Evolutionary conservation across 2,797 vertebrate species (phyloP), one percentile per base, ranked within the genome.

Genomic region (Sebastes wilsoni): DNA sequence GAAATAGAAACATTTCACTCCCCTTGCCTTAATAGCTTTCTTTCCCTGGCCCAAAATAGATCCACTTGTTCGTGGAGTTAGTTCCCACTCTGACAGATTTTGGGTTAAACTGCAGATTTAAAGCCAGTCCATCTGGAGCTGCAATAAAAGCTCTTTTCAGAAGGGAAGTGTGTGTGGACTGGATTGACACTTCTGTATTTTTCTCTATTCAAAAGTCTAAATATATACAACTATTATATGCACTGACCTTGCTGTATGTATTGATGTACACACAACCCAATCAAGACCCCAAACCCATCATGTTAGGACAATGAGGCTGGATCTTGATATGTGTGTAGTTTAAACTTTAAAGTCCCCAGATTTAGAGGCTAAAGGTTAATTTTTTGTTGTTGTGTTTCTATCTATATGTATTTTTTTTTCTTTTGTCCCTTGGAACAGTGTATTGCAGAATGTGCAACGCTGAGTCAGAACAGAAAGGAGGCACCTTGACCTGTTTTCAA

Each of bases 31-130:
- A 90, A 88, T 92, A 78, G 77, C 83, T 89, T 88, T 87, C 56
- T 84, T 83, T 80, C 58, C 55, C 54, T 52, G 11, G 66, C 75
- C 30, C 54, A 85, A 86, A 92, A 91, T 82, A 88, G 81, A 85
- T 82, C 66, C 66, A 66, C 82, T 87, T 83, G 85, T 90, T 87
- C 77, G 62, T 77, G 36, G 75, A 88, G 84, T 91, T 88, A 83
- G 68, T 84, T 77, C 70, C 80, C 73, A 71, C 75, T 87, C 71
- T 91, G 90, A 90, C 88, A 91, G 89, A 78, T 83, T 94, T 89
- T 75, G 88, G 87, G 87, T 94, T 92, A 87, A 93, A 93, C 87
- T 88, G 79, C 81, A 88, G 84, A 90, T 93, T 94, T 93, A 93
- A 87, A 93, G 85, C 74, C 77, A 84, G 90, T 89, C 87, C 88